A percentile compares a stretch with the other conserved stretches of the same genome.
Conservation (phyloP, 2,888 invertebrate genomes). For the Tribolium freemani region DNA sequence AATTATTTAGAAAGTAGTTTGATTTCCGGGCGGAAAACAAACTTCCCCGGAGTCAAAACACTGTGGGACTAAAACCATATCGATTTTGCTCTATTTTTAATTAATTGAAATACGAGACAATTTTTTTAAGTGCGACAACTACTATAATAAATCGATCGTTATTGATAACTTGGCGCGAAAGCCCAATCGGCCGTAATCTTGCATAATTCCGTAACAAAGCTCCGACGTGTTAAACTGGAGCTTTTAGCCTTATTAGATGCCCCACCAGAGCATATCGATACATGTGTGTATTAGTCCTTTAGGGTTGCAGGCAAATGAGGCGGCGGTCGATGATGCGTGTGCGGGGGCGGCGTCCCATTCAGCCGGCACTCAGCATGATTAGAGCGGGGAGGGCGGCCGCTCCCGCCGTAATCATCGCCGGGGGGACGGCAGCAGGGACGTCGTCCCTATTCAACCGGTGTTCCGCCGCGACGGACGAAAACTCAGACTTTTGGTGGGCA, state of each 20-base stretch:
- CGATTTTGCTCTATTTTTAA: neutral
- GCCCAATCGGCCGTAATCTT: neutral
- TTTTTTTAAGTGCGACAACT: no score
- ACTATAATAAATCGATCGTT: no score
- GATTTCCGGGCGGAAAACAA: neutral
- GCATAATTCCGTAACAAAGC: neutral
- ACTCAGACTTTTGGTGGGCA: slow-evolving; percentile 10
- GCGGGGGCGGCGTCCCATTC: slow-evolving; percentile 50
- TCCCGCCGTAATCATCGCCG: slow-evolving; percentile 53
- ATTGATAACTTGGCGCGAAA: neutral
- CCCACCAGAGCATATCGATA: slow-evolving; percentile 34
- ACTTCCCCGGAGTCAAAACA: neutral
- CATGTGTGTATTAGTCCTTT: slow-evolving; percentile 42
- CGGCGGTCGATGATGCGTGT: slow-evolving; percentile 58
- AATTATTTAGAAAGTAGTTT: neutral
- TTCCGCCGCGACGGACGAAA: neutral
- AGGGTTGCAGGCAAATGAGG: slow-evolving; percentile 56
- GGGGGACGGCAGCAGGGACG: slow-evolving; percentile 24
- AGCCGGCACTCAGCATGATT: slow-evolving; percentile 56
- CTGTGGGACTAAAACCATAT: neutral
- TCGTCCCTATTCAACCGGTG: slow-evolving; percentile 32
- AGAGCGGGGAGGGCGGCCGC: slow-evolving; percentile 56
- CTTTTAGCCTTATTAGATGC: slow-evolving; percentile 40
- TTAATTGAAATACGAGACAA: no score
- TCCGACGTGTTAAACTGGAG: slow-evolving; percentile 5